Evolutionary conservation across 1,140 invertebrate genomes (phyloP).

Genomic region (Leptoteleia sp.): DNA sequence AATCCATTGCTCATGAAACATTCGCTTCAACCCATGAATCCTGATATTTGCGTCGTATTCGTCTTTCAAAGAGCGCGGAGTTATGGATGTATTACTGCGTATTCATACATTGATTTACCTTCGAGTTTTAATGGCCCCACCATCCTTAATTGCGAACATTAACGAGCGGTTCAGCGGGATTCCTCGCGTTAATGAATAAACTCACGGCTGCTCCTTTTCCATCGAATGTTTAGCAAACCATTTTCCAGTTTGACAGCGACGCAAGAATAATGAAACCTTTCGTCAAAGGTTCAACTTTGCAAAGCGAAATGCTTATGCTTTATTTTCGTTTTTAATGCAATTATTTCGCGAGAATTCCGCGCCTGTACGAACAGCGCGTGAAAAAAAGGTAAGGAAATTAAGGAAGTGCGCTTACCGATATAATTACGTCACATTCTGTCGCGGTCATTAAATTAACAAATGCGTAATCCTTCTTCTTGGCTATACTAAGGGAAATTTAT

Average conservation of each 20-base stretch:
- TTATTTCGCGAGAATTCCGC: conserved; percentile 29
- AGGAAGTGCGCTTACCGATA: conserved; percentile 27
- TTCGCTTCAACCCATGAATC: conserved; percentile 43
- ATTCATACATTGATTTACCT: conserved; percentile 70
- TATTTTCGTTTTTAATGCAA: conserved; percentile 44
- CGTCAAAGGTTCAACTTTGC: conserved; percentile 46
- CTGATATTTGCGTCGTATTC: conserved; percentile 63
- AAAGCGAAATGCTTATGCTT: conserved; percentile 37
- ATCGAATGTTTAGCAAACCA: conserved; percentile 64
- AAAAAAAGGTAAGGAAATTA: conserved; percentile 48
- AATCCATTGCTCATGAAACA: conserved; percentile 34
- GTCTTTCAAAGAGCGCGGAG: conserved; percentile 58
- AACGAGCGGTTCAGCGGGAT: conserved; percentile 72
- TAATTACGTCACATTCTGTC: conserved; percentile 49
- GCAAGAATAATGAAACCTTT: conserved; percentile 61
- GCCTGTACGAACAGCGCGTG: conserved; percentile 12
- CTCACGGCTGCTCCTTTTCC: conserved; percentile 63
- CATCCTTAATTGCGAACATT: conserved; percentile 74
- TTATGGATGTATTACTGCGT: conserved; percentile 67
- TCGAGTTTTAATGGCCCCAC: conserved; percentile 70
- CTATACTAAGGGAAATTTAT: too few relatives aligned
- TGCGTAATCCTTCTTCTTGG: conserved; percentile 4
- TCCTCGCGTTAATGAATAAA: conserved; percentile 74
- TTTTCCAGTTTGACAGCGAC: conserved; percentile 60
- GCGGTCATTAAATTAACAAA: conserved; percentile 52